Base-by-base conservation (phyloP, 2,888 invertebrate species). In the Leptopilina syphax region DNA sequence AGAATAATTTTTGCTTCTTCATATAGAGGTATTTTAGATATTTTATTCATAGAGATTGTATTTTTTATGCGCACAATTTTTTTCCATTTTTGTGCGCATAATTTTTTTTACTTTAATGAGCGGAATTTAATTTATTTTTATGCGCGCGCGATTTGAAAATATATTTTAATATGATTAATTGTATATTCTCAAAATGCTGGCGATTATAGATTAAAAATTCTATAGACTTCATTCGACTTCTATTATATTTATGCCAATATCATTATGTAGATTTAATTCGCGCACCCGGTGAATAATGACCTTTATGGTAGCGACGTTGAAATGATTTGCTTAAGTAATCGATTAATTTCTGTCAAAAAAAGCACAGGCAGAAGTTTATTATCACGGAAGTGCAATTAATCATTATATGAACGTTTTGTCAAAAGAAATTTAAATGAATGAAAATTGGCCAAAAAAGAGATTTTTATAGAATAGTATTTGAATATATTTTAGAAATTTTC, bases 281-380 rank as follows among this genome's bases (percentile, higher is more conserved):
- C 54, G 12, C 9, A 50, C 41, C 34, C 1, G 24, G 34, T 73
- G 57, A 73, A 73, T 57, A 73, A 73, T 57, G 41, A 57, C 57
- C n/a, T 54, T 54, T 34, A 8, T 54, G 24, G 63, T 50, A 47
- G 68, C 18, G 68, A 73, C 73, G 73, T 54, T 57, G 34, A 57
- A 73, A 73, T 50, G 27, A 73, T 73, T 73, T 57, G 73, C 73
- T 57, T 73, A 73, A 73, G 57, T 73, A 57, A 73, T 73, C 73
- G 57, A 73, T 73, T 73, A 73, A 54, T 73, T 73, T 57, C 27
- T 50, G 73, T 73, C 73, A 57, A 34, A 34, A 18, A 54, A 8
- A n/a, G n/a, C 44, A 8, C 44, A 3, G 34, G 57, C 54, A 73
- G 50, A 54, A 54, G 24, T 68, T 70, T 70, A 70, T 70, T 57